Evolutionary conservation across 2,113 vertebrate genomes (phyloP).

Genomic region (Phodopus roborovskii): DNA sequence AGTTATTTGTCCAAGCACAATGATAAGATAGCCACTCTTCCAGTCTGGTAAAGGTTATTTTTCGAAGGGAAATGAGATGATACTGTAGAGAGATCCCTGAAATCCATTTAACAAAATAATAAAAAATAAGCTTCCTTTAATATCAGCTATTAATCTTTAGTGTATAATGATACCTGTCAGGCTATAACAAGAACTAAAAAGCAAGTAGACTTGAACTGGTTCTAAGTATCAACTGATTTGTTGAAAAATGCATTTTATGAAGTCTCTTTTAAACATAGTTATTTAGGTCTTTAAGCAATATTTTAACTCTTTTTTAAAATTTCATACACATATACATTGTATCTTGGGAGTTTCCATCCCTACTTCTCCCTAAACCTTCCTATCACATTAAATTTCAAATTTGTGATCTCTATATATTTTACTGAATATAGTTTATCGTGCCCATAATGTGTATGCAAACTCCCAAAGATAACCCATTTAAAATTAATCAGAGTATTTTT

Average conservation of each 20-base stretch:
- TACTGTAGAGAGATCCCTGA: background rate
- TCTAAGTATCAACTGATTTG: rapidly evolving
- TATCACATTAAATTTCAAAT: background rate
- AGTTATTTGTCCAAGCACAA: background rate
- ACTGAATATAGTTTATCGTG: background rate
- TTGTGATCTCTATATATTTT: background rate
- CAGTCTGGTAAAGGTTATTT: background rate
- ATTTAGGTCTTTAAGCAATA: background rate
- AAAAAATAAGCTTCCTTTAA: background rate
- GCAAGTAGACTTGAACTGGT: background rate
- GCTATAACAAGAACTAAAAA: background rate
- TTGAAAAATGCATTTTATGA: background rate
- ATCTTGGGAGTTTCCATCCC: background rate
- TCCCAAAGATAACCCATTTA: background rate
- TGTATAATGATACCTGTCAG: background rate
- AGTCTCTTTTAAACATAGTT: background rate
- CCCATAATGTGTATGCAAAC: too few relatives aligned
- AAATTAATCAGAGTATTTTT: background rate
- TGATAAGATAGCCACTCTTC: background rate
- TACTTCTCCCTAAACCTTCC: background rate
- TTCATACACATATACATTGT: background rate
- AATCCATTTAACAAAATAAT: background rate
- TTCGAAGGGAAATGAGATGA: background rate
- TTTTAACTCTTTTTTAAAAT: background rate
- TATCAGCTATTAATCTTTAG: background rate